Evolutionary conservation across 2,888 invertebrate genomes (phyloP).

Genomic region (Amiota minor): DNA sequence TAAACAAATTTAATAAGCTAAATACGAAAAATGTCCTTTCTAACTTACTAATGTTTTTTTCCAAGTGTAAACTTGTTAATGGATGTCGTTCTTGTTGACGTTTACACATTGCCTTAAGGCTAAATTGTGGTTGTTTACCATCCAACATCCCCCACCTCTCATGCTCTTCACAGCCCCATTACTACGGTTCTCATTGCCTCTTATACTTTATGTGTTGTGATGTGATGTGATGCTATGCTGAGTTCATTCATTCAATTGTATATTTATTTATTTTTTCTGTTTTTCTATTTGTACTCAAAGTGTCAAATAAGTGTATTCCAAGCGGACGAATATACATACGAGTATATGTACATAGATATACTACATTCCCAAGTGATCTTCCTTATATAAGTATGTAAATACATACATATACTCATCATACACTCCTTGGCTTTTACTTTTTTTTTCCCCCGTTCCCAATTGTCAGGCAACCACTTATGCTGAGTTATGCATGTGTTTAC

Average conservation of each 20-base stretch:
- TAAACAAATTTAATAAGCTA: slow-evolving; percentile 6
- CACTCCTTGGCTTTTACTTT: neutral
- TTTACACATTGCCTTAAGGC: neutral
- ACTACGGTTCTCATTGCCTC: too few species aligned
- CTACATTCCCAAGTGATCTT: slow-evolving; percentile 27
- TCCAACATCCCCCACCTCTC: slow-evolving; percentile 30
- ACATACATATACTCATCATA: neutral
- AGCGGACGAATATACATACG: slow-evolving; percentile 33
- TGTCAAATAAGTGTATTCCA: slow-evolving; percentile 55
- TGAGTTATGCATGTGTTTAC: too few species aligned
- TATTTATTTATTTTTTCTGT: slow-evolving; percentile 19
- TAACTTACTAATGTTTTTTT: slow-evolving; percentile 14
- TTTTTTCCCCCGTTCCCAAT: neutral
- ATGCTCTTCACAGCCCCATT: too few species aligned
- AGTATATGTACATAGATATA: neutral
- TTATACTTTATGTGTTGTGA: too few species aligned
- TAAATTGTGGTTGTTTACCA: neutral
- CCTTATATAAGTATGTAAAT: too few species aligned
- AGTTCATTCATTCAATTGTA: slow-evolving; percentile 3
- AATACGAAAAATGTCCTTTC: neutral
- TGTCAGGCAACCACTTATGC: neutral
- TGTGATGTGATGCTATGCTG: too few species aligned
- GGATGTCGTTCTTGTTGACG: neutral
- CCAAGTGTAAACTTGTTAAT: slow-evolving; percentile 23
- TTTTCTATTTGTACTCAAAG: slow-evolving; percentile 48